Conservation (phyloP, 2,888 invertebrate genomes). For the Caprella mutica region DNA sequence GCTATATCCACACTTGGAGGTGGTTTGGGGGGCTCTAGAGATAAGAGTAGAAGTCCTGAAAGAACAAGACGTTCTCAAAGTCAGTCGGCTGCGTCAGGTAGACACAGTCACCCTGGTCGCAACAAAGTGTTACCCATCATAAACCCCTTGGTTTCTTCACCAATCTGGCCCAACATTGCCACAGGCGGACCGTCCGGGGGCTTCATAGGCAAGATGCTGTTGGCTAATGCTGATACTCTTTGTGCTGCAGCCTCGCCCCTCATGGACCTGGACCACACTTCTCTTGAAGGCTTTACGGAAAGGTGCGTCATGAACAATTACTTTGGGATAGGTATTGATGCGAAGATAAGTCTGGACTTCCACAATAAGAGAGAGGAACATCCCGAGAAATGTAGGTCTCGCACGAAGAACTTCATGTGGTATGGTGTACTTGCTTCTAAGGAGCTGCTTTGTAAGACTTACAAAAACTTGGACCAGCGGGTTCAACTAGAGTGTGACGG, state of each 20-base stretch:
- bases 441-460: slow-evolving; percentile 50
- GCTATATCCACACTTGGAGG: slow-evolving; percentile 50
- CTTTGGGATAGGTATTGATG: slow-evolving; percentile 95
- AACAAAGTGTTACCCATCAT: slow-evolving; percentile 58
- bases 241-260: slow-evolving; percentile 93
- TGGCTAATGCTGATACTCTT: slow-evolving; percentile 90
- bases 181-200: slow-evolving; percentile 45
- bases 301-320: slow-evolving; percentile 98
- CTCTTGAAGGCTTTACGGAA: slow-evolving; percentile 74
- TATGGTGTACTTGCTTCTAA: slow-evolving; percentile 51
- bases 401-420: slow-evolving; percentile 95
- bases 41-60: slow-evolving; percentile 29
- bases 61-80: slow-evolving; percentile 18
- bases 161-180: slow-evolving; percentile 61
- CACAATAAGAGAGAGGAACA: slow-evolving; percentile 94
- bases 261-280: slow-evolving; percentile 81
- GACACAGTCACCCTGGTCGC: slow-evolving; percentile 21
- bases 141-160: slow-evolving; percentile 72
- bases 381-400: slow-evolving; percentile 86
- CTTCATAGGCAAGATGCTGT: slow-evolving; percentile 83
- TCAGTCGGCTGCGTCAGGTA: slow-evolving; percentile 19
- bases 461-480: slow-evolving; percentile 87
- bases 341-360: slow-evolving; percentile 92
- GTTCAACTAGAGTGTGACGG: slow-evolving; percentile 95
- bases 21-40: slow-evolving; percentile 17